Evolutionary conservation across 2,113 vertebrate genomes (phyloP).

Genomic region (Anser brachyrhynchus): DNA sequence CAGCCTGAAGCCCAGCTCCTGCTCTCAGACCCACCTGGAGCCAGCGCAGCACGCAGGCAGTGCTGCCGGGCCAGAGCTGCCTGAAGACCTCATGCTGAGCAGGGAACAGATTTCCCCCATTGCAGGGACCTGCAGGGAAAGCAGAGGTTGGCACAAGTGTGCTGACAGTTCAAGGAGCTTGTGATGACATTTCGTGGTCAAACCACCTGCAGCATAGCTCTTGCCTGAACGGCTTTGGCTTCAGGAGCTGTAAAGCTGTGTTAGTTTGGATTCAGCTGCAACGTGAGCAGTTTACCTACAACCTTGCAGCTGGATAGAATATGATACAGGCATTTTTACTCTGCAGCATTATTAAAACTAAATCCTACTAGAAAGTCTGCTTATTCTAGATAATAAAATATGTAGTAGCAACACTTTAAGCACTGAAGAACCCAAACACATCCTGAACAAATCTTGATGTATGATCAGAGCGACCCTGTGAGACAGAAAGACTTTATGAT

Average conservation of each 20-base stretch:
- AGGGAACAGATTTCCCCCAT: background rate
- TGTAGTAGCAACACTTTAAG: background rate
- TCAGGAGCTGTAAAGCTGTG: background rate
- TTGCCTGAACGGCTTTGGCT: background rate
- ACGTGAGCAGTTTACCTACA: background rate
- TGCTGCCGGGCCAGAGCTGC: background rate
- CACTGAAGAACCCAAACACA: background rate
- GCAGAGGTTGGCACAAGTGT: background rate
- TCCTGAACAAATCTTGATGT: background rate
- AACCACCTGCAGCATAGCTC: fast-evolving
- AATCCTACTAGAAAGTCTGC: background rate
- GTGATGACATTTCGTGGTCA: fast-evolving
- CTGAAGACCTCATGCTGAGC: background rate
- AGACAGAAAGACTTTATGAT: background rate
- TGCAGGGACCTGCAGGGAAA: fast-evolving
- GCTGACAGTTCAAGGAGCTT: background rate
- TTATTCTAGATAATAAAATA: background rate
- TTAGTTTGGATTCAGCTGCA: background rate
- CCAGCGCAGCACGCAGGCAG: background rate
- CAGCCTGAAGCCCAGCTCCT: background rate
- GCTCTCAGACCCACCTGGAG: background rate
- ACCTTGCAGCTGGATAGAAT: background rate
- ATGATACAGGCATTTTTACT: background rate
- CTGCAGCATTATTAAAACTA: background rate
- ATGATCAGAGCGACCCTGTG: background rate